Percentiles rank a stretch among this genome's conserved stretches.
Conservation (phyloP, 2,797 vertebrate genomes). For the Florisuga fusca region DNA sequence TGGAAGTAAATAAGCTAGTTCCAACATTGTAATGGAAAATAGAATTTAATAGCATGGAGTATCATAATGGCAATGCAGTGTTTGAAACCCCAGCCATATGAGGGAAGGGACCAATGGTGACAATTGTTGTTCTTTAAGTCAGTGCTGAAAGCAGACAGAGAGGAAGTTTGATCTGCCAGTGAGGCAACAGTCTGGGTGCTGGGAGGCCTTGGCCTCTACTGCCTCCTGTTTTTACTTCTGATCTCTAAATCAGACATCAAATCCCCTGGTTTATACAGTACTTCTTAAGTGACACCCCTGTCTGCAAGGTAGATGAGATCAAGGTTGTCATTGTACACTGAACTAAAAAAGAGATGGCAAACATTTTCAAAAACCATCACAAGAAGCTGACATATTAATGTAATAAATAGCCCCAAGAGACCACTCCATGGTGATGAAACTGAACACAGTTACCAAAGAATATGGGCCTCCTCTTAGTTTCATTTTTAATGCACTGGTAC, state of each 20-base stretch:
- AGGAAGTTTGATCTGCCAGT: slow-evolving; percentile 24
- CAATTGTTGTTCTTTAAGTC: not conserved
- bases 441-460: not conserved
- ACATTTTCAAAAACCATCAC: not conserved
- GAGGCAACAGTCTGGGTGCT: not conserved
- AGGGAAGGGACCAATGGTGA: not conserved
- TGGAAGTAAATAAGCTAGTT: slow-evolving; percentile 39
- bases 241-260: not conserved
- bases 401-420: not conserved
- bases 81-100: not conserved
- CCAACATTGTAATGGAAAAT: not conserved
- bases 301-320: not conserved
- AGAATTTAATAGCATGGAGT: slow-evolving; percentile 46
- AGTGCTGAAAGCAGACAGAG: not conserved
- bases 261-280: not conserved
- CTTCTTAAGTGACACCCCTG: not conserved
- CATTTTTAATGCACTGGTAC: not conserved
- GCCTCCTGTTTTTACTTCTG: not conserved
- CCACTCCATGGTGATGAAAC: not conserved
- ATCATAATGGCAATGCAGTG: not conserved
- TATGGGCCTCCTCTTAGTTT: not conserved
- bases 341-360: not conserved
- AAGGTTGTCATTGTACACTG: not conserved
- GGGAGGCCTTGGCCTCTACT: not conserved
- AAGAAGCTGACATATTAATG: rapidly evolving